Evolutionary conservation across 2,888 invertebrate species (phyloP), one percentile per base, ranked within the genome.

Genomic region (Auanema freiburgensis): DNA sequence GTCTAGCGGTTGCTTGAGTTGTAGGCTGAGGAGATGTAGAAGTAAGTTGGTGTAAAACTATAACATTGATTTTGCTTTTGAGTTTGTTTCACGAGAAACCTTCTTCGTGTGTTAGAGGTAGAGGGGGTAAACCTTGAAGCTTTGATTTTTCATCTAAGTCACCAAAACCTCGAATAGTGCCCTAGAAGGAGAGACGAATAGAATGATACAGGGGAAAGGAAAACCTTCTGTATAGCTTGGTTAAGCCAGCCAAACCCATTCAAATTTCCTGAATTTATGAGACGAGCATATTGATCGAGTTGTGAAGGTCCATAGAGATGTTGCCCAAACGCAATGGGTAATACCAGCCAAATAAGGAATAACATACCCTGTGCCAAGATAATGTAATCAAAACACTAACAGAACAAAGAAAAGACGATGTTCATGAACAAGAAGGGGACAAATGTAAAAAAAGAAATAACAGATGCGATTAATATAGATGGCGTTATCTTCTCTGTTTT

Each of bases 211-310:
- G 12, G 12, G 12, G 12, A 43, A 43, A 43, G 12, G 14, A 43
- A 43, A 16, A 62, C 62, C 62, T 56, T 44, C 16, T 57, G 25
- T 16, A 62, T 21, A 12, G 62, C 62, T 24, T 57, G 25, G 6
- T 62, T 16, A n/a, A 57, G 57, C 56, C 50, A 57, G 21, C 62
- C 62, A 41, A 62, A 62, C 10, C 62, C 62, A 8, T 57, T 57
- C 42, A 62, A 23, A 49, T 62, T 62, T 11, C 62, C 57, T 1
- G 62, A 62, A 24, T 62, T 62, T 1, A 62, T 25, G 1, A 62
- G 49, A 25, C 62, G 49, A 21, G 62, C 62, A 57, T 62, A 62
- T 18, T 62, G 62, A 49, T 62, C 57, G 24, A 62, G 41, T 18
- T 62, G 62, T 1, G 50, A 50, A 16, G 62, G 62, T 4, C 62